These are phyloP conservation scores for Bryconaethiops microstoma DNA, from an alignment of 2,797 vertebrate species.

Conservation along the genomic window DNA sequence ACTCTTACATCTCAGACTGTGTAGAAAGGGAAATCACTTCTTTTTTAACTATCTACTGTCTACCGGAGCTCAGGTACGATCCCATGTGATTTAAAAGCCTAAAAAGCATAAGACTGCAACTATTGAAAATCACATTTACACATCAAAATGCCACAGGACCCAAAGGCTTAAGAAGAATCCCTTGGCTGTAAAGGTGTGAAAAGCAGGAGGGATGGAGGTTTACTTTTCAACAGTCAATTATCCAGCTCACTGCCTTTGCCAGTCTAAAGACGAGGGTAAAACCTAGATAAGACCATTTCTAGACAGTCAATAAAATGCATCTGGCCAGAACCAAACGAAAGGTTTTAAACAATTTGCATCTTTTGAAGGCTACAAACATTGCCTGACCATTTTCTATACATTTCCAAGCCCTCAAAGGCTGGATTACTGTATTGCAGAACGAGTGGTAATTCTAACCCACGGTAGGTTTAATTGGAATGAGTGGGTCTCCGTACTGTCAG, in stretches of 20 bases:
- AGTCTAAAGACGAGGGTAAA: slow-evolving; percentile 35
- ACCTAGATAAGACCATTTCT: slow-evolving; percentile 28
- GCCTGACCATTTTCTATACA: slow-evolving; percentile 30
- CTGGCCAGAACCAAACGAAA: slow-evolving; percentile 28
- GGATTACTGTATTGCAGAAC: slow-evolving; percentile 19
- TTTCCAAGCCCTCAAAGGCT: slow-evolving; percentile 26
- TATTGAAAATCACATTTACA: slow-evolving; percentile 29
- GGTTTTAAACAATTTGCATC: slow-evolving; percentile 30
- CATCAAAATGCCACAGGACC: slow-evolving; percentile 26
- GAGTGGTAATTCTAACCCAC: slow-evolving; percentile 36
- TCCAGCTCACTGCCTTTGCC: slow-evolving; percentile 18
- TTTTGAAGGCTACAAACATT: slow-evolving; percentile 10
- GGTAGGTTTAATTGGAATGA: slow-evolving; percentile 29
- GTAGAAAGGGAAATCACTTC: background rate
- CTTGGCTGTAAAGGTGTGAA: background rate
- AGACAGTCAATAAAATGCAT: slow-evolving; percentile 43
- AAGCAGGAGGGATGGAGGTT: slow-evolving; percentile 21
- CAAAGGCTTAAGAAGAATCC: slow-evolving; percentile 11
- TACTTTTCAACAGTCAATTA: slow-evolving; percentile 26
- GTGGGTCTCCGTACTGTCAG: slow-evolving; percentile 3
- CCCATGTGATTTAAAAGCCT: slow-evolving; percentile 10
- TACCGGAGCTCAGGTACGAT: slow-evolving; percentile 1
- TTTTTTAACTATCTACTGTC: background rate
- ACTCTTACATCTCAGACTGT: slow-evolving; percentile 17
- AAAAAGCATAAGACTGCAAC: background rate